Conservation (phyloP, 2,888 invertebrate species). For the Odontomyia ornata region DNA sequence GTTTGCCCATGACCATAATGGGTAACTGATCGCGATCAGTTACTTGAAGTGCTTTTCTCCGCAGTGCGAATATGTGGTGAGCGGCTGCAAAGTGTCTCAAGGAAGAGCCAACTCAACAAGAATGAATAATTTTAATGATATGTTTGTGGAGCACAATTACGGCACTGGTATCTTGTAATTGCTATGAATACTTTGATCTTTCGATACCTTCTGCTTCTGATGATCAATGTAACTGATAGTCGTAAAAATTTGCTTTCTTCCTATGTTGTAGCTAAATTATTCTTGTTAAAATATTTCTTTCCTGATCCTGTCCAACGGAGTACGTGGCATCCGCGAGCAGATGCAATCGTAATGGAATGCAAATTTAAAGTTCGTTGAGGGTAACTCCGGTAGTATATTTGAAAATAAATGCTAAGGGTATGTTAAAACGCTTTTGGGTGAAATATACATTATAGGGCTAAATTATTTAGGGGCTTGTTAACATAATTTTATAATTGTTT, state of each 20-base stretch:
- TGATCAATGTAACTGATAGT: constrained; percentile 37
- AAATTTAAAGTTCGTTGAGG: constrained; percentile 12
- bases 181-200: constrained; percentile 12
- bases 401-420: neutral
- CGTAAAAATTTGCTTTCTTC: constrained; percentile 37
- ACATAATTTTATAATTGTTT: too few relatives aligned
- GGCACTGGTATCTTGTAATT: constrained; percentile 33
- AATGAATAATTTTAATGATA: constrained; percentile 46
- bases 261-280: constrained; percentile 27
- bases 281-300: constrained; percentile 29
- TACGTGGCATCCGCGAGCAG: neutral
- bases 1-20: neutral
- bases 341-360: constrained; percentile 12
- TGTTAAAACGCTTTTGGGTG: too few relatives aligned
- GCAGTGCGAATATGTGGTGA: neutral
- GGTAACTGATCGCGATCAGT: constrained; percentile 19
- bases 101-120: constrained; percentile 24
- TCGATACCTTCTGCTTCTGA: constrained; percentile 28
- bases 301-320: neutral
- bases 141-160: constrained; percentile 44
- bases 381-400: constrained; percentile 17
- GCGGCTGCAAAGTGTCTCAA: constrained; percentile 12
- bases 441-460: too few relatives aligned
- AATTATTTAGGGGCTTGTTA: too few relatives aligned
- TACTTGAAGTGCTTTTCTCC: neutral